phyloP scores from a whole-genome alignment of 2,797 vertebrate genomes.

The Xyrichtys novacula region DNA sequence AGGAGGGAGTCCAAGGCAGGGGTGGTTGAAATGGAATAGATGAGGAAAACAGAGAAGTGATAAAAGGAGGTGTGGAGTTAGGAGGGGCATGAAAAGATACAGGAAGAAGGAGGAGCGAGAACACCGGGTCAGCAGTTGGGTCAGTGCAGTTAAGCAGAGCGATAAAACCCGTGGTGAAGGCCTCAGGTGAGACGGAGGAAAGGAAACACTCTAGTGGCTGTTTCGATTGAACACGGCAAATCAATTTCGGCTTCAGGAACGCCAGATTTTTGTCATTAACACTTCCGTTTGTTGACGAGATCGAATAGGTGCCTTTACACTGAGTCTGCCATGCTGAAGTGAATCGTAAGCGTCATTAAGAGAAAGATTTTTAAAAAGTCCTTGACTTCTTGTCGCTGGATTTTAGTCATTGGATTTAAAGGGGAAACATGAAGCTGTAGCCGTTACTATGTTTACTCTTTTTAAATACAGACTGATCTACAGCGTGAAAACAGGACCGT shows the following conservation, averaged over 20 bases:
- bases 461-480: too few relatives aligned
- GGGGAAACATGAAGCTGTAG: too few relatives aligned
- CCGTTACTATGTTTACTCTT: too few relatives aligned
- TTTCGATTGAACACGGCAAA: conserved; percentile 1
- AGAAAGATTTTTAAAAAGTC: too few relatives aligned
- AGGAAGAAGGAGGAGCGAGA: conserved; percentile 24
- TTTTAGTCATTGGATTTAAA: too few relatives aligned
- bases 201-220: background rate
- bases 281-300: background rate
- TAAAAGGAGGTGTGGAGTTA: conserved; percentile 5
- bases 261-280: background rate
- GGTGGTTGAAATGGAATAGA: conserved; percentile 13
- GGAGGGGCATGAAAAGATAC: conserved; percentile 16
- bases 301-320: background rate
- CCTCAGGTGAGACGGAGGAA: conserved; percentile 8
- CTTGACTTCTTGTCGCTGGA: too few relatives aligned
- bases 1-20: conserved; percentile 4
- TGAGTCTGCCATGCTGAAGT: background rate
- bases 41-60: conserved; percentile 22
- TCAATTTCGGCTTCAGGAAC: background rate
- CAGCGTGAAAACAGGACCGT: too few relatives aligned
- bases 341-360: background rate
- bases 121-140: conserved; percentile 47
- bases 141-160: conserved; percentile 46
- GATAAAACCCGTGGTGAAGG: conserved; percentile 32